phyloP scores from a whole-genome alignment of 2,797 vertebrate species.

The Anableps anableps region DNA sequence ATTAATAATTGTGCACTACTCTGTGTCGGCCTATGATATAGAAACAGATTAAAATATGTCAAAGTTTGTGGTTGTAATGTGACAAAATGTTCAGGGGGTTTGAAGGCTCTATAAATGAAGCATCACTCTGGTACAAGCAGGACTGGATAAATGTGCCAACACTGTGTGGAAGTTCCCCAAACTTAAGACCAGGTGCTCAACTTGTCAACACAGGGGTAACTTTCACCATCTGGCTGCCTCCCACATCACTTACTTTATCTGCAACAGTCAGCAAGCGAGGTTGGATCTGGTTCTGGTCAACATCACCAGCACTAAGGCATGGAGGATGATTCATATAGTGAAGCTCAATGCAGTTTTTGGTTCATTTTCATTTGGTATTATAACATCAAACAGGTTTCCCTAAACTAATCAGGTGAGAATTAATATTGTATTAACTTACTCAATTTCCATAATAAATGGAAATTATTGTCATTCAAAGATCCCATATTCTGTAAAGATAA shows the following conservation, averaged over 20 bases:
- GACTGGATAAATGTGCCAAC: constrained; percentile 41
- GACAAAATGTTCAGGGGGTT: not conserved
- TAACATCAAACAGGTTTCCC: not conserved
- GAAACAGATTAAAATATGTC: not conserved
- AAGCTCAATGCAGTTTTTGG: constrained; percentile 7
- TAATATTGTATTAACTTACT: not conserved
- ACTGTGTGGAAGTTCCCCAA: constrained; percentile 55
- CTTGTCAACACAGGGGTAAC: constrained; percentile 54
- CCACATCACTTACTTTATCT: constrained; percentile 47
- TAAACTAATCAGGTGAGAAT: not conserved
- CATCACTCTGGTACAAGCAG: constrained; percentile 32
- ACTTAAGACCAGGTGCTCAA: constrained; percentile 48
- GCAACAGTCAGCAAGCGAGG: not conserved
- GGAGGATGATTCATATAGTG: constrained; percentile 1
- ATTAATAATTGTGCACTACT: not conserved
- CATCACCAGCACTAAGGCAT: constrained; percentile 46
- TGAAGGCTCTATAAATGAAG: constrained; percentile 21
- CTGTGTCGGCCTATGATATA: not conserved
- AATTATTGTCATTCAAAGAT: not conserved
- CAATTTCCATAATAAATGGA: not conserved
- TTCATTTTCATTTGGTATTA: not conserved
- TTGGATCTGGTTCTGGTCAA: constrained; percentile 48
- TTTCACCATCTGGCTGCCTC: constrained; percentile 33
- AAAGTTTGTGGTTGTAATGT: not conserved
- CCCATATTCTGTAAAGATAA: not conserved